Percentiles rank a stretch among this genome's conserved stretches.
These are phyloP conservation scores for Notechis scutatus DNA, from an alignment of 2,113 vertebrate species.

Conservation along the genomic window DNA sequence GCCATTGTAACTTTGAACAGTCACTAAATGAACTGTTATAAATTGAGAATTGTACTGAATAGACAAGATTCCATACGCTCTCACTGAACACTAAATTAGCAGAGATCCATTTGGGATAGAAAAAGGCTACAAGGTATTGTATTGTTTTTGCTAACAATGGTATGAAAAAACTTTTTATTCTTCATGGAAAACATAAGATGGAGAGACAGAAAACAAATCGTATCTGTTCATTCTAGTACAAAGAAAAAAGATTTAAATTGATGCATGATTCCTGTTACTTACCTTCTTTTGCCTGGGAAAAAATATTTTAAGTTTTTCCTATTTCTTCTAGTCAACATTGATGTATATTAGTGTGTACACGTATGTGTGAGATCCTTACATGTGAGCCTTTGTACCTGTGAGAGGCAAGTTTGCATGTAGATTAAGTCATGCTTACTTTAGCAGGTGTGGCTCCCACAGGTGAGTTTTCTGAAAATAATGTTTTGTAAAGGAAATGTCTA, in stretches of 20 bases:
- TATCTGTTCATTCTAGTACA: background rate
- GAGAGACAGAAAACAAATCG: background rate
- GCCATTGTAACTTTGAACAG: no score
- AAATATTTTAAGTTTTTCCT: background rate
- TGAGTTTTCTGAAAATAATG: background rate
- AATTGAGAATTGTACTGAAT: no score
- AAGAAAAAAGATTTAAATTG: background rate
- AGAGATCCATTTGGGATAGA: conserved; percentile 14
- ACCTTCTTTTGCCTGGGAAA: background rate
- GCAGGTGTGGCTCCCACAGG: background rate
- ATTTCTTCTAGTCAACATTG: background rate
- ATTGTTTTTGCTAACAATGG: background rate
- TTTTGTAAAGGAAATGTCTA: background rate
- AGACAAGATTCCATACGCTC: background rate
- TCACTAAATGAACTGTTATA: no score
- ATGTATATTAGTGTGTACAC: background rate
- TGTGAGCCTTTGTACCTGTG: background rate
- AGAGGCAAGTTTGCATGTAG: background rate
- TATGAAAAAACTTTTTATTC: background rate
- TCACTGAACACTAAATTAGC: background rate
- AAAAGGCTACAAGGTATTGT: background rate
- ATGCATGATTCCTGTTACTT: background rate
- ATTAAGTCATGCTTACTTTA: background rate
- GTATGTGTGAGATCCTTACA: background rate
- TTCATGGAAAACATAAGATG: background rate